phyloP scores from a whole-genome alignment of 2,113 vertebrate genomes.

The Eulacestoma nigropectus region DNA sequence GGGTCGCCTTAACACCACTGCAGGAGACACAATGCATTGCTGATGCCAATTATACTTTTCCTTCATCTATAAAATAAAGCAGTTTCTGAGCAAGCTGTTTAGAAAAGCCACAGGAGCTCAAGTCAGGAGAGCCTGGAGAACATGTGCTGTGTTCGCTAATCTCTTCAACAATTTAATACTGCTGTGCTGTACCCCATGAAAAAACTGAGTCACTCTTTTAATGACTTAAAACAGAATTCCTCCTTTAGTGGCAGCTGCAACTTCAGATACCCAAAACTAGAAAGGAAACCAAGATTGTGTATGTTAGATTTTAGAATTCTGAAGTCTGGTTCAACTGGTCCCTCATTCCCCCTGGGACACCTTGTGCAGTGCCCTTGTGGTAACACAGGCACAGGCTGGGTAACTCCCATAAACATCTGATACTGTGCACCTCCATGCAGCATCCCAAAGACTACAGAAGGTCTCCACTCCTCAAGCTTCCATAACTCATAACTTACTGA shows the following conservation, averaged over 20 bases:
- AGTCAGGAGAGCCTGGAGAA: not conserved
- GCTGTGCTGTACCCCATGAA: not conserved
- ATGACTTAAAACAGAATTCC: not conserved
- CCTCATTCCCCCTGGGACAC: not conserved
- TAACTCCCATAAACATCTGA: not conserved
- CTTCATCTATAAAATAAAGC: not conserved
- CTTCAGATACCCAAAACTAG: not conserved
- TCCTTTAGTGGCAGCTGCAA: not conserved
- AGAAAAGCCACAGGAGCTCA: not conserved
- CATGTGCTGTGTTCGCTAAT: not conserved
- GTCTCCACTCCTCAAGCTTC: not conserved
- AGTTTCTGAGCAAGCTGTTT: not conserved
- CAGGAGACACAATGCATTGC: not conserved
- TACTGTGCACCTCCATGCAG: not conserved
- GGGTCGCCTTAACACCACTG: not conserved
- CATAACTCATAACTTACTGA: not conserved
- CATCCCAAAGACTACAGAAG: not conserved
- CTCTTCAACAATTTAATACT: not conserved
- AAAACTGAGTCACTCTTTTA: not conserved
- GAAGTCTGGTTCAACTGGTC: not conserved
- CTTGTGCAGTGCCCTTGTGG: not conserved
- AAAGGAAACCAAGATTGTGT: not conserved
- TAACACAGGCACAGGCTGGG: not conserved
- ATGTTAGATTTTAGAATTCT: not conserved
- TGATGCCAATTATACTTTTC: not conserved